A percentile compares a stretch with the other conserved stretches of the same genome.
Evolutionary conservation across 2,797 vertebrate genomes (phyloP).

Genomic region (Mus caroli): DNA sequence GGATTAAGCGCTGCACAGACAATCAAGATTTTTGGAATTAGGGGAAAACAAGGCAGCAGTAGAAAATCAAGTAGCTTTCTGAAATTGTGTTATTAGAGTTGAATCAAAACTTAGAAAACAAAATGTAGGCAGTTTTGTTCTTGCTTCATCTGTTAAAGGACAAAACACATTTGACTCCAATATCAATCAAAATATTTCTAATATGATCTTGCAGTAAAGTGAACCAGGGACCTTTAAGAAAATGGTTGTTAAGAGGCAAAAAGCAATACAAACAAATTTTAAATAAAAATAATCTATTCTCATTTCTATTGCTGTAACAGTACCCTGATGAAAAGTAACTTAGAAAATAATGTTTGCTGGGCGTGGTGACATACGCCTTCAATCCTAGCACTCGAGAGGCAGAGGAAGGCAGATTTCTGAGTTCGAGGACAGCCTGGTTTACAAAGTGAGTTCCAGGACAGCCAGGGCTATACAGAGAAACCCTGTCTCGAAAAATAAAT

Average conservation of each 20-base stretch:
- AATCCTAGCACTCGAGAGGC: too few relatives aligned
- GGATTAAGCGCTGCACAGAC: background rate
- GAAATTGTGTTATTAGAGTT: background rate
- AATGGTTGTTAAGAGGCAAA: background rate
- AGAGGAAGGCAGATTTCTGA: too few relatives aligned
- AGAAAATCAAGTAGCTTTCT: background rate
- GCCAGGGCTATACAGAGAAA: too few relatives aligned
- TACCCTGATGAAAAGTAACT: background rate
- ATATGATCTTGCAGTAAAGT: background rate
- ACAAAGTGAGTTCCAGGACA: too few relatives aligned
- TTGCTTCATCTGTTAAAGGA: background rate
- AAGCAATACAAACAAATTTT: background rate
- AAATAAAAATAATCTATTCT: background rate
- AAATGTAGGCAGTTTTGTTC: background rate
- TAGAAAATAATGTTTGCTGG: too few relatives aligned
- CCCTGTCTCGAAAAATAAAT: too few relatives aligned
- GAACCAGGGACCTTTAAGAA: background rate
- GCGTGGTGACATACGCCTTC: too few relatives aligned
- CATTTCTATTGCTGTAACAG: background rate
- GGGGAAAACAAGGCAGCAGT: background rate
- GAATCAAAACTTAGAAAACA: constrained; percentile 12
- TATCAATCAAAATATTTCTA: background rate
- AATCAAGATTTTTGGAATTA: background rate
- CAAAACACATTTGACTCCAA: background rate
- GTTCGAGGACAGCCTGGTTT: too few relatives aligned